Evolutionary conservation across 1,140 invertebrate species (phyloP), one percentile per base, ranked within the genome.

Genomic region (Glossosoma conforme): DNA sequence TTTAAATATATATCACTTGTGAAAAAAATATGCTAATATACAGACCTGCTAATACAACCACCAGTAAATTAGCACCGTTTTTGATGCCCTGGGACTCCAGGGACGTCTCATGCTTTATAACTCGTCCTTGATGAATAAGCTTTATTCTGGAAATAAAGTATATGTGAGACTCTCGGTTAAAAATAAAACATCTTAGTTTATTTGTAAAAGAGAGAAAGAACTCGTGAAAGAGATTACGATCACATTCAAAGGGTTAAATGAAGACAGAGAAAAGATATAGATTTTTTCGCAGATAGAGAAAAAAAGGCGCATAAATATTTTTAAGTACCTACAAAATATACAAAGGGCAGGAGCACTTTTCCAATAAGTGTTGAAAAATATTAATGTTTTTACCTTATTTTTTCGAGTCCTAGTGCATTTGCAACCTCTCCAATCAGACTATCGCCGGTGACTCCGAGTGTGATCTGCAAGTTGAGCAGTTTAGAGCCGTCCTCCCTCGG

Each of bases 1-100:
- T n/a, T n/a, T n/a, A n/a, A n/a, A n/a, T n/a, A n/a, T n/a, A n/a
- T n/a, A n/a, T n/a, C n/a, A n/a, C n/a, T n/a, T n/a, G n/a, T n/a
- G n/a, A n/a, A 42, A 11, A 5, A 14, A 51, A 11, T 69, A 56
- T 20, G 62, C 61, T 50, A 55, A 59, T 33, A 60, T 42, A 52
- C 67, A 61, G 58, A 74, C 74, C 64, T 61, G 66, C 60, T 58
- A 86, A 66, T 11, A 80, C 66, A 6, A 87, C 63, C 1, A 77
- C 82, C 72, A 88, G 80, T 9, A 89, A 65, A 63, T 82, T 77
- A 19, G 74, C 72, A 46, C 83, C 83, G 69, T 87, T 85, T 67
- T 80, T 78, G 10, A 84, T 61, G 37, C 76, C 72, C 61, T 87
- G 85, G 15, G 66, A 64, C 6, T 67, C 59, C 3, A 88, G 61